Evolutionary conservation across 2,797 vertebrate species (phyloP).

Genomic region (Triplophysa bombifrons): DNA sequence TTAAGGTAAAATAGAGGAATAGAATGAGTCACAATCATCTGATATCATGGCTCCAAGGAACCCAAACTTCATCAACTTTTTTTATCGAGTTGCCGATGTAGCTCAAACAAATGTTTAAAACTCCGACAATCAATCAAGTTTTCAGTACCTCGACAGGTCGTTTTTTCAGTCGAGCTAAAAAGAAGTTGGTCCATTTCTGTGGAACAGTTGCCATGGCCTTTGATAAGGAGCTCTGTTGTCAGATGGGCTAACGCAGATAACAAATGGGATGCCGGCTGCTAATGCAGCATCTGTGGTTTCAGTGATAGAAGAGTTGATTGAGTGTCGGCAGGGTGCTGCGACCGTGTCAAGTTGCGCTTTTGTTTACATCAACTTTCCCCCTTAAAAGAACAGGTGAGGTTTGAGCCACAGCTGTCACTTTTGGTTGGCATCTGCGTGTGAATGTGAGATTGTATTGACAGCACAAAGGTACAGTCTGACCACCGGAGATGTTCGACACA

Average conservation of each 20-base stretch:
- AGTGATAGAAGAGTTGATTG: constrained; percentile 68
- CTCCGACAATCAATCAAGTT: constrained; percentile 7
- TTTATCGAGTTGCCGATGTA: constrained; percentile 5
- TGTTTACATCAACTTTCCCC: constrained; percentile 69
- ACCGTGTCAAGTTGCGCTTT: constrained; percentile 72
- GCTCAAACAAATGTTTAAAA: background rate
- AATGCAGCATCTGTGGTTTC: constrained; percentile 62
- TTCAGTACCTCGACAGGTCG: constrained; percentile 6
- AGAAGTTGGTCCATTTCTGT: constrained; percentile 54
- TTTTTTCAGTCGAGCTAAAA: background rate
- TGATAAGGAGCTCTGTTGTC: constrained; percentile 50
- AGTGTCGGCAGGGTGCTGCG: constrained; percentile 61
- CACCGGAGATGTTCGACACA: constrained; percentile 58
- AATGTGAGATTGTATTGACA: constrained; percentile 38
- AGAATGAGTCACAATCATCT: background rate
- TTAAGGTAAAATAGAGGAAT: background rate
- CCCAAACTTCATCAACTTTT: background rate
- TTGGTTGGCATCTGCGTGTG: constrained; percentile 37
- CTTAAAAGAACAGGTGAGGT: constrained; percentile 77
- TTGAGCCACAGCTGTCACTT: constrained; percentile 69
- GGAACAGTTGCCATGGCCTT: constrained; percentile 69
- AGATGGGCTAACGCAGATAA: constrained; percentile 65
- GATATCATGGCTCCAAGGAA: background rate
- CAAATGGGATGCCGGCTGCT: constrained; percentile 75
- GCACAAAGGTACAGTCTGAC: constrained; percentile 55